These are phyloP conservation scores for Aphis gossypii DNA, from an alignment of 1,140 invertebrate genomes.

Conservation along the genomic window DNA sequence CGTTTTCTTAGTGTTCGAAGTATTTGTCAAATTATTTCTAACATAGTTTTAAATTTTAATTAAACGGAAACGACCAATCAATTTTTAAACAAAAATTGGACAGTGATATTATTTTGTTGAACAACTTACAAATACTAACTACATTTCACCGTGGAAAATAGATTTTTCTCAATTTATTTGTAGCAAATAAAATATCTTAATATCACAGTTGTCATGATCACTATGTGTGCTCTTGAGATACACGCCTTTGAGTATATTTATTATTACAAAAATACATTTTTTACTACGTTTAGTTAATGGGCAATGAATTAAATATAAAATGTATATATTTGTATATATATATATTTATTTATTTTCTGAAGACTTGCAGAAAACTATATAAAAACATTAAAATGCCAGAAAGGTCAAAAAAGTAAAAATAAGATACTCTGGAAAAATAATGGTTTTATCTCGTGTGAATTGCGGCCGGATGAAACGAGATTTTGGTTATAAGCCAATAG, in stretches of 20 bases:
- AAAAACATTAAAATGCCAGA: slow-evolving; percentile 1
- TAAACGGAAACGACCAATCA: background rate
- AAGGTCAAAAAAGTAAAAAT: background rate
- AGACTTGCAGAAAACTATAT: background rate
- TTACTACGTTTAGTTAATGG: background rate
- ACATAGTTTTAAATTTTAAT: background rate
- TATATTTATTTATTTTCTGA: background rate
- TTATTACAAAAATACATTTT: background rate
- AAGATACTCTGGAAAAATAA: background rate
- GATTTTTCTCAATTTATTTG: background rate
- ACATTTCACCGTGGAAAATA: background rate
- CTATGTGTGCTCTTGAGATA: background rate
- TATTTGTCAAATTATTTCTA: background rate
- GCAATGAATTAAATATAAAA: background rate
- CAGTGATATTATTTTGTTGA: background rate
- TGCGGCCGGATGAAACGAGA: background rate
- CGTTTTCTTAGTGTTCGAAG: background rate
- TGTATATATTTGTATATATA: background rate
- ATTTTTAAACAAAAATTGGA: background rate
- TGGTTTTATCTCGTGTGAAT: background rate
- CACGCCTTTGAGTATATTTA: background rate
- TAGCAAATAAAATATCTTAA: background rate
- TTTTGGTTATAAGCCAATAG: background rate
- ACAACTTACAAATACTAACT: background rate
- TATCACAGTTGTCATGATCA: background rate